Conservation (phyloP, 2,113 vertebrate genomes). For the Acinonyx jubatus region DNA sequence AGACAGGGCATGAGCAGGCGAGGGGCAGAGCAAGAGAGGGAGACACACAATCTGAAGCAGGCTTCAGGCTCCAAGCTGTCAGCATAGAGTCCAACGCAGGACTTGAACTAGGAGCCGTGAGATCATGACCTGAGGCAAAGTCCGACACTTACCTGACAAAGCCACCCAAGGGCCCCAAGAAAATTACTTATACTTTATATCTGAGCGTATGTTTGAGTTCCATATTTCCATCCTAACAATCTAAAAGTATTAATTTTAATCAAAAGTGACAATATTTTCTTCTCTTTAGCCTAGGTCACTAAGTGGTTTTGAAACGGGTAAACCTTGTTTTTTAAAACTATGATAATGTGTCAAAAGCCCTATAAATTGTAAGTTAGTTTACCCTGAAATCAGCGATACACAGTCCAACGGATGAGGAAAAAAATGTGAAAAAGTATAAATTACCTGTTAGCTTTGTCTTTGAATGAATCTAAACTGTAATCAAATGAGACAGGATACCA, state of each 20-base stretch:
- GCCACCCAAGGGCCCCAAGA: not conserved
- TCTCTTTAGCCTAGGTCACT: conserved; percentile 8
- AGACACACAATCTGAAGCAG: too few species aligned
- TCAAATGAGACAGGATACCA: not conserved
- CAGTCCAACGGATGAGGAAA: not conserved
- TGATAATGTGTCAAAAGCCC: not conserved
- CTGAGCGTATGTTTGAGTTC: not conserved
- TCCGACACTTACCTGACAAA: too few species aligned
- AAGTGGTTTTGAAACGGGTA: not conserved
- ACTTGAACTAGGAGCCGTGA: too few species aligned
- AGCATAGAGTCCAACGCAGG: too few species aligned
- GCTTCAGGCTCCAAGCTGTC: too few species aligned
- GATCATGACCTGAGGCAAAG: too few species aligned
- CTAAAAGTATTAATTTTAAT: conserved; percentile 12
- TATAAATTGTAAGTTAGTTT: not conserved
- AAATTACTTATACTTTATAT: not conserved
- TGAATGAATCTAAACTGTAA: conserved; percentile 21
- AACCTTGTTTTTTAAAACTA: not conserved
- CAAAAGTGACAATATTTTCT: not conserved
- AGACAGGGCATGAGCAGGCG: too few species aligned
- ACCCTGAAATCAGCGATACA: not conserved
- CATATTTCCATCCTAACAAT: not conserved
- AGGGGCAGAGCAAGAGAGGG: too few species aligned
- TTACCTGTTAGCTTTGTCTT: not conserved
- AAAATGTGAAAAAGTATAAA: not conserved